Evolutionary conservation across 2,113 vertebrate species (phyloP).

Genomic region (Neotragus moschatus): DNA sequence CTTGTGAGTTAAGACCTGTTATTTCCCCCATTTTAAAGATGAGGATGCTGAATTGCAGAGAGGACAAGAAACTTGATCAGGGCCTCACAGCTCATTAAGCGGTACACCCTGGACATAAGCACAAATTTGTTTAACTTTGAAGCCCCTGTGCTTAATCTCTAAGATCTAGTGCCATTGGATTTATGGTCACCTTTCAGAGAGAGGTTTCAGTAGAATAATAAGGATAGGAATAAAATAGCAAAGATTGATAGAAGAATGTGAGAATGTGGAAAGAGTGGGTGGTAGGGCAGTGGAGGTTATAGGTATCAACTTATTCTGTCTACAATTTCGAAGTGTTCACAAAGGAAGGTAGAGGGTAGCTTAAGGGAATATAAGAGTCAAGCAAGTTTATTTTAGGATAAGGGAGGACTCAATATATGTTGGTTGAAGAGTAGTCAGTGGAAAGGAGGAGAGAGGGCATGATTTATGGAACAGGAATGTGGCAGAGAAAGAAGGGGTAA

Average conservation of each 20-base stretch:
- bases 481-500: background rate
- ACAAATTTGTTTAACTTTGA: slow-evolving; percentile 1
- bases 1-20: background rate
- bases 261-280: slow-evolving; percentile 31
- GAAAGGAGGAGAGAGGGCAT: background rate
- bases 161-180: background rate
- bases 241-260: slow-evolving; percentile 15
- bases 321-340: background rate
- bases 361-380: background rate
- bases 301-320: slow-evolving; percentile 29
- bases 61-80: slow-evolving; percentile 13
- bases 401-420: background rate
- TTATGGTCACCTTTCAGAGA: slow-evolving; percentile 40
- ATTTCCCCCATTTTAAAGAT: background rate
- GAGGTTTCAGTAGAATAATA: slow-evolving; percentile 1
- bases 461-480: slow-evolving; percentile 33
- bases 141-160: slow-evolving; percentile 21
- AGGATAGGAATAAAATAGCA: slow-evolving; percentile 22
- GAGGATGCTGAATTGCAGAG: background rate
- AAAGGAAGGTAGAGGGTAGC: background rate
- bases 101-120: background rate
- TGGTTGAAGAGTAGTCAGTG: background rate
- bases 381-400: background rate
- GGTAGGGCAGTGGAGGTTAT: background rate
- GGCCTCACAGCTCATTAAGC: background rate